These are phyloP conservation scores for Istiophorus platypterus DNA, from an alignment of 2,113 vertebrate genomes.

Conservation along the genomic window DNA sequence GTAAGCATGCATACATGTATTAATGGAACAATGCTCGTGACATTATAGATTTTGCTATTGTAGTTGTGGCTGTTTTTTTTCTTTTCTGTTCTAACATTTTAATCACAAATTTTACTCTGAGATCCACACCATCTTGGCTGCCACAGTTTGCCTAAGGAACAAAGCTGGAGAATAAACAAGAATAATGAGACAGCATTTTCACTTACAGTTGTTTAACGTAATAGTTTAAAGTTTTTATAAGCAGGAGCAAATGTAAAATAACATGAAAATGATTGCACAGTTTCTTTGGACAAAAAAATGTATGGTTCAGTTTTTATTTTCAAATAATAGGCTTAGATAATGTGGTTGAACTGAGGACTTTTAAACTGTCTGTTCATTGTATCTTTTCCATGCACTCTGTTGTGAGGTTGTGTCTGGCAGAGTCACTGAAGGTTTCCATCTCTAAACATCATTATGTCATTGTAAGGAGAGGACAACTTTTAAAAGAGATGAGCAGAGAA, in stretches of 20 bases:
- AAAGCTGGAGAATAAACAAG: neutral
- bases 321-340: neutral
- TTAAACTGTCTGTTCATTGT: neutral
- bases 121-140: neutral
- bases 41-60: neutral
- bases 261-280: neutral
- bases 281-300: neutral
- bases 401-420: neutral
- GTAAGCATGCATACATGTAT: conserved; percentile 78
- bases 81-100: neutral
- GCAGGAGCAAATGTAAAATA: neutral
- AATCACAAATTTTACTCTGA: neutral
- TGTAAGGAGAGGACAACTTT: neutral
- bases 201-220: neutral
- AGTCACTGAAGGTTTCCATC: neutral
- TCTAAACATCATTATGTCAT: neutral
- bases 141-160: neutral
- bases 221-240: neutral
- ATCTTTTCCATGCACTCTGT: neutral
- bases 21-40: neutral
- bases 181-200: neutral
- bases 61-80: neutral
- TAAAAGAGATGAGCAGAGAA: neutral
- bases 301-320: neutral
- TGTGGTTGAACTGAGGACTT: neutral